phyloP scores from a whole-genome alignment of 2,888 invertebrate species.

The Habrosyne pyritoides region DNA sequence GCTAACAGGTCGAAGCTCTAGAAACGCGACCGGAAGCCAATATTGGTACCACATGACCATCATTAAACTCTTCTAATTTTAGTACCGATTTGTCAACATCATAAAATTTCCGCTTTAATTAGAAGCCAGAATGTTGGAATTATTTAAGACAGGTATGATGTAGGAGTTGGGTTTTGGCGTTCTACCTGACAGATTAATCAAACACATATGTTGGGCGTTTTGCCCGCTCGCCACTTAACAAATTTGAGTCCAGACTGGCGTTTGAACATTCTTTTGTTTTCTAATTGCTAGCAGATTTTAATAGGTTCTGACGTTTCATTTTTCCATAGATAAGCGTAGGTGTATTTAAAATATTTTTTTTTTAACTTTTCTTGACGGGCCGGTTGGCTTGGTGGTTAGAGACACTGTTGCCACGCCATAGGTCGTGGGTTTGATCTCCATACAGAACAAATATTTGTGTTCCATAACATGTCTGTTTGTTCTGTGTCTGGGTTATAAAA shows the following conservation, averaged over 20 bases:
- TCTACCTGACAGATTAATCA: conserved; percentile 2
- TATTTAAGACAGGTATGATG: not conserved
- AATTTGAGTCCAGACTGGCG: not conserved
- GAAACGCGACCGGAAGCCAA: too few relatives aligned
- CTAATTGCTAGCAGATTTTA: not conserved
- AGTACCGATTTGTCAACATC: not conserved
- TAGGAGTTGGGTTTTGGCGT: not conserved
- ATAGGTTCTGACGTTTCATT: not conserved
- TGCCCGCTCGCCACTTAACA: not conserved
- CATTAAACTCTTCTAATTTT: not conserved
- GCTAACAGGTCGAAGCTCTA: too few relatives aligned
- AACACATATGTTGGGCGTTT: conserved; percentile 1
- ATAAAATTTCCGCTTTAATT: not conserved
- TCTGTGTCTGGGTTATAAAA: too few relatives aligned
- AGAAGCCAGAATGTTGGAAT: not conserved
- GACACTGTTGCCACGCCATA: too few relatives aligned
- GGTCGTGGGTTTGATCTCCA: too few relatives aligned
- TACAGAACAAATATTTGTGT: too few relatives aligned
- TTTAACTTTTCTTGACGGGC: too few relatives aligned
- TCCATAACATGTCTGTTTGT: too few relatives aligned
- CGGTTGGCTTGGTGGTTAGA: too few relatives aligned
- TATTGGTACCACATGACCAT: too few relatives aligned
- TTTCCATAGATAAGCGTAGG: not conserved
- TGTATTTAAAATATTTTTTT: too few relatives aligned
- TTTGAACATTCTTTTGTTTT: not conserved